phyloP scores from a whole-genome alignment of 2,888 invertebrate species.

The Erebia aethiops region DNA sequence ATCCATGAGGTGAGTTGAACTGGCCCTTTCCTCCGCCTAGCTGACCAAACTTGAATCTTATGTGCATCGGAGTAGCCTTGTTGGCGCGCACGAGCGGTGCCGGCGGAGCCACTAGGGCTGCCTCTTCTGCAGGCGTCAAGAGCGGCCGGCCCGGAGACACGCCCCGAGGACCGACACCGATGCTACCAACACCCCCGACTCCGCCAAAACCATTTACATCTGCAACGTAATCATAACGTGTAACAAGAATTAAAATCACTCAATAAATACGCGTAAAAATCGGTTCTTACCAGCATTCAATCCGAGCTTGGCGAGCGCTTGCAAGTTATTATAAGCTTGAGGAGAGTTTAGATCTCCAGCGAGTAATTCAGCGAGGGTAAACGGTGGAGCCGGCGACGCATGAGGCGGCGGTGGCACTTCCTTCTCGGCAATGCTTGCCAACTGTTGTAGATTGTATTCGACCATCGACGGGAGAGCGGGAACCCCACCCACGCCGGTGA shows the following conservation, averaged over 20 bases:
- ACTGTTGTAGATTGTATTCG: conserved; percentile 92
- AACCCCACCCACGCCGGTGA: conserved; percentile 62
- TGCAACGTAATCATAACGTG: conserved; percentile 46
- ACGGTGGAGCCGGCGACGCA: conserved; percentile 85
- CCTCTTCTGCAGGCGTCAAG: conserved; percentile 74
- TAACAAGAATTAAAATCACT: too few species aligned
- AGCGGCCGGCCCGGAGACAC: conserved; percentile 76
- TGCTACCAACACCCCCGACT: conserved; percentile 70
- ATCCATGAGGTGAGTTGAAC: conserved; percentile 98
- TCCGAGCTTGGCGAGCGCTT: conserved; percentile 94
- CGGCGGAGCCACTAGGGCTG: conserved; percentile 72
- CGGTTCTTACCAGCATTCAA: conserved; percentile 84
- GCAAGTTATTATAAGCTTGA: conserved; percentile 93
- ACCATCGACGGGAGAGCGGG: conserved; percentile 86
- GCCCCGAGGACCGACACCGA: conserved; percentile 79
- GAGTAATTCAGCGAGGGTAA: conserved; percentile 90
- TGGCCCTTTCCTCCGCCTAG: conserved; percentile 96
- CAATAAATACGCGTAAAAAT: too few species aligned
- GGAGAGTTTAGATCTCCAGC: conserved; percentile 87
- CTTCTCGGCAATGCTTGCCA: conserved; percentile 91
- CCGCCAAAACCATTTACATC: conserved; percentile 78
- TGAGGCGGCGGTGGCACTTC: conserved; percentile 80
- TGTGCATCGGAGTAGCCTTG: conserved; percentile 93
- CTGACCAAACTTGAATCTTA: conserved; percentile 96
- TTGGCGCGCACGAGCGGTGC: conserved; percentile 84